These are phyloP conservation scores for Petroica traversi DNA, from an alignment of 2,113 vertebrate species.

Conservation along the genomic window DNA sequence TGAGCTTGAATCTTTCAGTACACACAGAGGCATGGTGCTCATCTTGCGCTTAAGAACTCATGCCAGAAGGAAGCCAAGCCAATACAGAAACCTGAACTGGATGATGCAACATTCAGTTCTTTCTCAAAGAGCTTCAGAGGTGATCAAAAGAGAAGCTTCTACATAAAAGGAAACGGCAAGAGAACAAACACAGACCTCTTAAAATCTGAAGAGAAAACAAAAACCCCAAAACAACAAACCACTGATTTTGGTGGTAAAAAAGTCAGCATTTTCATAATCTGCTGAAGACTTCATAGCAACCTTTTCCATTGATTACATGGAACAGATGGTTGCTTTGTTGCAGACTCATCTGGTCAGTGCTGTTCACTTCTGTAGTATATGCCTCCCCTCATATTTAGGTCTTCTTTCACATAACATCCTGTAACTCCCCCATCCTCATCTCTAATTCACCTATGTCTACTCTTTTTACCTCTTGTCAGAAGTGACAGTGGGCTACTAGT, in stretches of 20 bases:
- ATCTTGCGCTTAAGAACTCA: neutral
- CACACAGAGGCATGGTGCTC: neutral
- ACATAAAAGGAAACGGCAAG: neutral
- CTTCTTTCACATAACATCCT: neutral
- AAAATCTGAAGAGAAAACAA: neutral
- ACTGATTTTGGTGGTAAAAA: neutral
- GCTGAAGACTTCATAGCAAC: neutral
- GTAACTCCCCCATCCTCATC: neutral
- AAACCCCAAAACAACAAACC: neutral
- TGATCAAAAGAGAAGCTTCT: neutral
- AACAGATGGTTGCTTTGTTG: neutral
- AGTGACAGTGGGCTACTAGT: neutral
- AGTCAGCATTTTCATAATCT: neutral
- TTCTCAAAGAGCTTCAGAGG: neutral
- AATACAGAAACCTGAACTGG: neutral
- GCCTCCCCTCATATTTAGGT: neutral
- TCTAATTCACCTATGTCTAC: neutral
- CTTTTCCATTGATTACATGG: neutral
- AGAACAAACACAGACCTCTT: neutral
- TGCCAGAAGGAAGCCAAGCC: neutral
- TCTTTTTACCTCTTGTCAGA: neutral
- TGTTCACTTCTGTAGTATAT: neutral
- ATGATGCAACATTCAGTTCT: neutral
- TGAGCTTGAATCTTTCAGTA: neutral
- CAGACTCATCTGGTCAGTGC: neutral